Evolutionary conservation across 2,113 vertebrate genomes (phyloP).

Genomic region (Rattus rattus): DNA sequence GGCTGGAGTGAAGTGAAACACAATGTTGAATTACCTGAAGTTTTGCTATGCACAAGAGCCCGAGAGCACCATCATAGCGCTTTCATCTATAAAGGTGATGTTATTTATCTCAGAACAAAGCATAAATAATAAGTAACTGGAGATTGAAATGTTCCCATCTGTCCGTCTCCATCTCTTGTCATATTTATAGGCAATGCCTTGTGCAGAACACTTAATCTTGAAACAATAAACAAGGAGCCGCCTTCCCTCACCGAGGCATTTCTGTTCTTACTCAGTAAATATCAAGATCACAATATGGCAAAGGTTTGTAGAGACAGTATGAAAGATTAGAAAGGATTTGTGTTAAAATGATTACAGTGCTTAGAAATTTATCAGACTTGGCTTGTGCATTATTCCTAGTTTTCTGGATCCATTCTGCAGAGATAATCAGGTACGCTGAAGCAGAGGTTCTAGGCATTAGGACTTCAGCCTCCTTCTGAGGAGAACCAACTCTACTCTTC

Average conservation of each 20-base stretch:
- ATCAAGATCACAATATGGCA: slow-evolving; percentile 24
- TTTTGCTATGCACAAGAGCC: background rate
- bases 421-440: background rate
- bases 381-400: background rate
- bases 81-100: slow-evolving; percentile 70
- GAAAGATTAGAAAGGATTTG: slow-evolving; percentile 43
- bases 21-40: slow-evolving; percentile 32
- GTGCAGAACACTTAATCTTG: slow-evolving; percentile 68
- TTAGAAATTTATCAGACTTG: background rate
- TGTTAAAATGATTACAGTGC: background rate
- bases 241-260: slow-evolving; percentile 2
- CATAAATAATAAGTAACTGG: slow-evolving; percentile 66
- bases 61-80: background rate
- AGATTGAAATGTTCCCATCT: slow-evolving; percentile 80
- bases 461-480: background rate
- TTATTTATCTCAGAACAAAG: slow-evolving; percentile 74
- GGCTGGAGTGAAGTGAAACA: background rate
- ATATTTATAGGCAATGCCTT: slow-evolving; percentile 66
- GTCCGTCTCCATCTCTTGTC: slow-evolving; percentile 75
- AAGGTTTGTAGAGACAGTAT: background rate
- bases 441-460: background rate
- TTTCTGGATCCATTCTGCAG: background rate
- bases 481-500: background rate
- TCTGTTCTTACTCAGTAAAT: slow-evolving; percentile 64
- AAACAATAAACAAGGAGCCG: slow-evolving; percentile 67